Evolutionary conservation across 1,140 invertebrate genomes (phyloP), one percentile per base, ranked within the genome.

Genomic region (Drosophila malerkotliana): DNA sequence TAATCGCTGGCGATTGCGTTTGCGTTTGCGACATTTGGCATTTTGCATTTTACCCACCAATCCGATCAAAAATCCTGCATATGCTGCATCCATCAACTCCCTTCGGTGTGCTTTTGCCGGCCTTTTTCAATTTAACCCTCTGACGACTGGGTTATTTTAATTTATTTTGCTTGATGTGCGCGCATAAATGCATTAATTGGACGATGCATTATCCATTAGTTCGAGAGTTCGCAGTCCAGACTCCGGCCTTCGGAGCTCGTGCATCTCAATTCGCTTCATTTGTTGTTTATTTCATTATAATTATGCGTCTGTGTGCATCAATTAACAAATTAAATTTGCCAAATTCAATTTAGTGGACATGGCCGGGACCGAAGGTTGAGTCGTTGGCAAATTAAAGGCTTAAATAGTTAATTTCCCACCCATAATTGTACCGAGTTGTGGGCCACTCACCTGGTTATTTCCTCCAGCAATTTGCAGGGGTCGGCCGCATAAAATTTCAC

Each of bases 401-500:
- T 62, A 54, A 62, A 69, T 69, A 24, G 21, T 73, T 39, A 39
- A 64, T 80, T 48, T 1, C 6, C 8, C 41, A n/a, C n/a, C 41
- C 41, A 44, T 44, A 44, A 44, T 44, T 30, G 21, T 21, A 28
- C 14, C 15, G 6, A 55, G 2, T 18, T 44, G 39, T 15, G 39
- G 39, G 39, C n/a, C 39, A 44, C 92, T 93, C 92, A 98, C 97
- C 97, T 95, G 30, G 98, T 99, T 72, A 98, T 97, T 93, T 99
- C 98, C 93, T 99, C 98, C 41, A 97, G 93, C 52, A 99, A 93
- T 91, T 98, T 98, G 93, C 97, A 98, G 1, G 98, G 99, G 93
- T 99, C 98, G 2, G 97, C 97, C 0, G 98, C 98, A 92, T 99
- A 99, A 93, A 99, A 99, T 93, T 99, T 99, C 49, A 99, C 98